Evolutionary conservation across 1,140 invertebrate genomes (phyloP), one percentile per base, ranked within the genome.

Genomic region (Philotrypesis tridentata): DNA sequence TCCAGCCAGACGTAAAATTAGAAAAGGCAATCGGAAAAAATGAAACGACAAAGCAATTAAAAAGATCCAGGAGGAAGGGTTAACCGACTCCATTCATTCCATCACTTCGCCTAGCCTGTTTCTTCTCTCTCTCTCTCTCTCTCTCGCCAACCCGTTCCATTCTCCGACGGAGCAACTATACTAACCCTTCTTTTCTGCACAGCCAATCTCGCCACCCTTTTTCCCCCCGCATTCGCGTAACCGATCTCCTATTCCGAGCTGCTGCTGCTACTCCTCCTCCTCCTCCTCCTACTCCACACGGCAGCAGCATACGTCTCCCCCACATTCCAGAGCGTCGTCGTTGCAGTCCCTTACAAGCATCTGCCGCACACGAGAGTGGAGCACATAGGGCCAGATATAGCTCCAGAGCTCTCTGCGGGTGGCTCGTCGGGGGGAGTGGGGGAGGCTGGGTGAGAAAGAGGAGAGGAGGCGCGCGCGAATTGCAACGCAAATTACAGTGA

Each of bases 401-500:
- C 43, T 48, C 12, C 5, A 48, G 12, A n/a, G n/a, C n/a, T n/a
- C n/a, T n/a, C n/a, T n/a, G n/a, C n/a, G n/a, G n/a, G n/a, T n/a
- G n/a, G n/a, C n/a, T n/a, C 9, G 33, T 37, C 4, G 33, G 9
- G 33, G 9, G 3, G 37, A 37, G 23, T 43, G 70, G 70, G 7
- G 25, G n/a, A 37, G 33, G 33, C 1, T 55, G 76, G 48, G 63
- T 40, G 82, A 80, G 68, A 63, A 71, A 60, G 55, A 71, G 71
- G 40, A 12, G 71, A n/a, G n/a, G n/a, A n/a, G n/a, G n/a, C n/a
- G 27, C 14, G 84, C 85, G 82, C 79, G 82, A 86, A 85, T 86
- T 83, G 84, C 80, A 72, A 78, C 80, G 82, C 76, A 84, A 87
- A 87, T 87, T 87, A 85, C 84, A 86, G 85, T 79, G 83, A 84